Evolutionary conservation across 2,113 vertebrate species (phyloP).

Genomic region (Aspiorhynchus laticeps): DNA sequence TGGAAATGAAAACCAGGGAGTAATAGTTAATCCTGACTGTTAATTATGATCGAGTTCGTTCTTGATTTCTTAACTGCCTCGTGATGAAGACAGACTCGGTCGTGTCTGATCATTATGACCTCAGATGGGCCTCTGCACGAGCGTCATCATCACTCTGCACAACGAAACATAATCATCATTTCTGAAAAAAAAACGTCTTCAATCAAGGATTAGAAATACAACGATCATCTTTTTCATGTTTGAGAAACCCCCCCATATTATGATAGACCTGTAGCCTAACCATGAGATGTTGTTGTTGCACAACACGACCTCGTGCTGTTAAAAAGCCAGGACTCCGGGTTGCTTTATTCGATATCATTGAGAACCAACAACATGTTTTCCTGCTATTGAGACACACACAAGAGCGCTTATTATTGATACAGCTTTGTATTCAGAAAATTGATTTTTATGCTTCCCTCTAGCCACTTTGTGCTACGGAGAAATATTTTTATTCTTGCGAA

Average conservation of each 20-base stretch:
- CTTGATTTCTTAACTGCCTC: slow-evolving; percentile 18
- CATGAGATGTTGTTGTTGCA: neutral
- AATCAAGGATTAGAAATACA: neutral
- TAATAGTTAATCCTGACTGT: slow-evolving; percentile 34
- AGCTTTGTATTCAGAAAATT: slow-evolving; percentile 79
- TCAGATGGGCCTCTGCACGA: neutral
- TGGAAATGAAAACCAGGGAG: slow-evolving; percentile 20
- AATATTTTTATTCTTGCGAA: slow-evolving; percentile 81
- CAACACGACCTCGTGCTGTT: slow-evolving; percentile 18
- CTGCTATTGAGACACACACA: slow-evolving; percentile 59
- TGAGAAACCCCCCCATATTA: neutral
- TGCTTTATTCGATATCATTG: slow-evolving; percentile 67
- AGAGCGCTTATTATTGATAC: slow-evolving; percentile 77
- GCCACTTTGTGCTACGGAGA: slow-evolving; percentile 78
- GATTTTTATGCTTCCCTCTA: slow-evolving; percentile 84
- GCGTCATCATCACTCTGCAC: neutral
- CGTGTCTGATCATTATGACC: slow-evolving; percentile 20
- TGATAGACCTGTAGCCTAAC: neutral
- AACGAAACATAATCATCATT: too few relatives aligned
- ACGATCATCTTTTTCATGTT: neutral
- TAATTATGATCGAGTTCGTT: slow-evolving; percentile 17
- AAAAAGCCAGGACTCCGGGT: slow-evolving; percentile 49
- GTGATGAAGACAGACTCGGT: neutral
- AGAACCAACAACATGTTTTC: slow-evolving; percentile 64
- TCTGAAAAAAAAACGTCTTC: neutral